Evolutionary conservation across 2,888 invertebrate species (phyloP), one percentile per base, ranked within the genome.

Genomic region (Elaeidobius kamerunicus): DNA sequence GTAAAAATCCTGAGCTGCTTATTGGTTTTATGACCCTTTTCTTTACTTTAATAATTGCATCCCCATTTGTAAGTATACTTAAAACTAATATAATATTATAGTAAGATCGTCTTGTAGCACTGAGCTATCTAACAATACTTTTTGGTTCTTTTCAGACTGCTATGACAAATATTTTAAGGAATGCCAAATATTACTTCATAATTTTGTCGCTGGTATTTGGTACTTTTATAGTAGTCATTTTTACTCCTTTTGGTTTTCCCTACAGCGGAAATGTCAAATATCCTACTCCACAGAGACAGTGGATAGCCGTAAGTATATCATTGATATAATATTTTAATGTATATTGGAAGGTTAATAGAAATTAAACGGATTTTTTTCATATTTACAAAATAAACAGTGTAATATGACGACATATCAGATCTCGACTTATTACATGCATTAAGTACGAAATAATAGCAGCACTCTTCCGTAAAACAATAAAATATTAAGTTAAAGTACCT

Each of bases 211-310:
- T 44, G 1, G 36, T 66, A 11, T 71, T 69, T 59, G 11, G 65
- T 19, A 40, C 62, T 39, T 64, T 63, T 35, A 54, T 79, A 27
- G 69, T 78, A 67, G 70, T 84, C 32, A 70, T 79, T 54, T 74
- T 81, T 47, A 84, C 85, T 27, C 80, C 81, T 42, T 72, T 85
- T 48, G 85, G 86, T 35, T 84, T 84, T 69, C 85, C 89, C 1
- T 91, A 88, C 72, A 80, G 79, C 60, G 80, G 78, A 15, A 76
- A 81, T 64, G 66, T 72, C 2, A 61, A 69, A 3, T 70, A 75
- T 27, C 83, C 84, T 2, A 76, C 83, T 20, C 84, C 88, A 41
- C 84, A 89, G 75, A 78, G 91, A 58, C 78, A 83, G 50, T 68
- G 67, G 66, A 64, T 70, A 43, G 63, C 64, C 59, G 72, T 71